Conservation (phyloP, 1,140 invertebrate species). For the Sycobia sp. region DNA sequence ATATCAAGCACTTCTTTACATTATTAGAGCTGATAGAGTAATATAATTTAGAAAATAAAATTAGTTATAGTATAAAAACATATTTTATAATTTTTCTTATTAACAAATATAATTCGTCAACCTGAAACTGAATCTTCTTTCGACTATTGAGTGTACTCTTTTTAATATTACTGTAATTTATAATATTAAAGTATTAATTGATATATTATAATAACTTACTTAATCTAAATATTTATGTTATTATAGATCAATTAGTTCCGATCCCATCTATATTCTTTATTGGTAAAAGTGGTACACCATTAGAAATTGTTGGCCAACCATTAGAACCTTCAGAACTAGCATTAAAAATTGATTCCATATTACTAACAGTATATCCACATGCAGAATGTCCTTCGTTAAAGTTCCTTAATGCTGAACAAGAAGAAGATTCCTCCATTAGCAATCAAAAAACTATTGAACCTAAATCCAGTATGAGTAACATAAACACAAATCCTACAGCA, state of each 20-base stretch:
- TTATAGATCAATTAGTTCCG: slow-evolving; percentile 77
- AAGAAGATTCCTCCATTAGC: slow-evolving; percentile 19
- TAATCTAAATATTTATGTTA: slow-evolving; percentile 1
- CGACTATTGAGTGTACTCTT: too few species aligned
- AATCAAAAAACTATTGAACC: slow-evolving; percentile 19
- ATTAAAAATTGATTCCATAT: slow-evolving; percentile 62
- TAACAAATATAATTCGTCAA: background rate
- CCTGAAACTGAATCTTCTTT: too few species aligned
- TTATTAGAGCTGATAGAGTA: background rate
- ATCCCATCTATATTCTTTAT: slow-evolving; percentile 88
- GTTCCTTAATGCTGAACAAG: slow-evolving; percentile 49
- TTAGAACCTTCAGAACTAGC: slow-evolving; percentile 58
- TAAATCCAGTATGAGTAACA: background rate
- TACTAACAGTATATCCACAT: slow-evolving; percentile 38
- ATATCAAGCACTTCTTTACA: background rate
- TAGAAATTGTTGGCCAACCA: slow-evolving; percentile 75
- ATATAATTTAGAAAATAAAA: background rate
- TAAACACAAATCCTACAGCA: slow-evolving; percentile 12
- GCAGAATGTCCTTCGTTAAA: slow-evolving; percentile 33
- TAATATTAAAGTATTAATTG: too few species aligned
- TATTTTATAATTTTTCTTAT: background rate
- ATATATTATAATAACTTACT: too few species aligned
- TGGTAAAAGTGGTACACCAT: slow-evolving; percentile 73
- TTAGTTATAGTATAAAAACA: background rate
- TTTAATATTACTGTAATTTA: too few species aligned